These are phyloP conservation scores for Aspiorhynchus laticeps DNA, from an alignment of 2,113 vertebrate species.

Conservation along the genomic window DNA sequence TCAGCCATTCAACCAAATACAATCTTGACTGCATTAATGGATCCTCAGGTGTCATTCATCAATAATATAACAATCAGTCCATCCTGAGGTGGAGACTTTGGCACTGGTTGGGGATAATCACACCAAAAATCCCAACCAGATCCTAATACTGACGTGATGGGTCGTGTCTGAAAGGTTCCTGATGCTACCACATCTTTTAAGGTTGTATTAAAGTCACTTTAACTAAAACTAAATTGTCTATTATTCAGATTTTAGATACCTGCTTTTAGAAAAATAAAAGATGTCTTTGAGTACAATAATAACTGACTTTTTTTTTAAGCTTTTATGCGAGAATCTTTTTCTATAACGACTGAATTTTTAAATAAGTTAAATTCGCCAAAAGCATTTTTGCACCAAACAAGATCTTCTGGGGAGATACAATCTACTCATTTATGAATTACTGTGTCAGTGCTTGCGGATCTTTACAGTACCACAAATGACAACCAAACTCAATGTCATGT, in stretches of 20 bases:
- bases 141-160: constrained; percentile 34
- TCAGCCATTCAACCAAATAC: neutral
- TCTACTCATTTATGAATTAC: constrained; percentile 14
- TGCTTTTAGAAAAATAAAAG: neutral
- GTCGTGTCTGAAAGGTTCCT: constrained; percentile 15
- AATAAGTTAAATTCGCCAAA: neutral
- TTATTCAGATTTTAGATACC: neutral
- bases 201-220: neutral
- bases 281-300: neutral
- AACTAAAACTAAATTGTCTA: neutral
- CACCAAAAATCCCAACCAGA: neutral
- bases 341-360: neutral
- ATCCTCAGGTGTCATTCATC: neutral
- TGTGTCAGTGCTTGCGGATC: constrained; percentile 22
- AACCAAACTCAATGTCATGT: constrained; percentile 1
- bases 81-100: constrained; percentile 16
- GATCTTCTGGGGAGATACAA: neutral
- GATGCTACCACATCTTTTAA: neutral
- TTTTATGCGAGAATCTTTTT: neutral
- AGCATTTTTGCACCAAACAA: neutral
- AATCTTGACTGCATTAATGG: neutral
- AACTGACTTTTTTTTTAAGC: neutral
- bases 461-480: constrained; percentile 41
- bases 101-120: neutral
- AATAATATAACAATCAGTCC: neutral